Percentiles rank a stretch among this genome's conserved stretches.
Evolutionary conservation across 2,888 invertebrate genomes (phyloP).

Genomic region (Spilarctia lutea): DNA sequence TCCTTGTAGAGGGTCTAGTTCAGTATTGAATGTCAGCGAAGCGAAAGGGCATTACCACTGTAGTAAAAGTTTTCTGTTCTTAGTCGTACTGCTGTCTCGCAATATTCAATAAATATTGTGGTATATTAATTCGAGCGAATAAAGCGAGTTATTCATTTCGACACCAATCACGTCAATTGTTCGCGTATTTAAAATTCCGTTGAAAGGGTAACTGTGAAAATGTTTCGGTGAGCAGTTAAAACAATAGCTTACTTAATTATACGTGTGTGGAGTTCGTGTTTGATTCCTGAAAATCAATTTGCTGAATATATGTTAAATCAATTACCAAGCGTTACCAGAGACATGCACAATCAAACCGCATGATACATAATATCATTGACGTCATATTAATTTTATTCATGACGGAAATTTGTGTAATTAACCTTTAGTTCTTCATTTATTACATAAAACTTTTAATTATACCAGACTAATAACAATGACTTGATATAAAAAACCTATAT

Average conservation of each 20-base stretch:
- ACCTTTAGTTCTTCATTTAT: no score
- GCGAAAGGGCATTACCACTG: not conserved
- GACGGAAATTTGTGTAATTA: not conserved
- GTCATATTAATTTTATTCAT: not conserved
- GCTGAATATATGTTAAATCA: not conserved
- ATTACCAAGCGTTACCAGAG: not conserved
- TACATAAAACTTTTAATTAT: no score
- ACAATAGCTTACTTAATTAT: not conserved
- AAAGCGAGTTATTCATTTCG: not conserved
- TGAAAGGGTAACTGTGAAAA: not conserved
- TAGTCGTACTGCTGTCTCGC: not conserved
- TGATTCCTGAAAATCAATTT: not conserved
- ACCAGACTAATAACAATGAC: no score
- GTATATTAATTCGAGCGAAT: not conserved
- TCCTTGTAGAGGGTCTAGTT: not conserved
- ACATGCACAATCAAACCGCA: not conserved
- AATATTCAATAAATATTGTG: not conserved
- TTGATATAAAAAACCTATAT: no score
- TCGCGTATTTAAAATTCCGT: not conserved
- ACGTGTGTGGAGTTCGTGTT: not conserved
- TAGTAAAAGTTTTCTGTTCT: not conserved
- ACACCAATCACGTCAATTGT: not conserved
- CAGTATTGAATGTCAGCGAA: not conserved
- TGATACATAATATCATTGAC: not conserved
- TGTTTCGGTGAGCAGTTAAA: not conserved